Evolutionary conservation across 2,797 vertebrate species (phyloP), one percentile per base, ranked within the genome.

Genomic region (Coreius guichenoti): DNA sequence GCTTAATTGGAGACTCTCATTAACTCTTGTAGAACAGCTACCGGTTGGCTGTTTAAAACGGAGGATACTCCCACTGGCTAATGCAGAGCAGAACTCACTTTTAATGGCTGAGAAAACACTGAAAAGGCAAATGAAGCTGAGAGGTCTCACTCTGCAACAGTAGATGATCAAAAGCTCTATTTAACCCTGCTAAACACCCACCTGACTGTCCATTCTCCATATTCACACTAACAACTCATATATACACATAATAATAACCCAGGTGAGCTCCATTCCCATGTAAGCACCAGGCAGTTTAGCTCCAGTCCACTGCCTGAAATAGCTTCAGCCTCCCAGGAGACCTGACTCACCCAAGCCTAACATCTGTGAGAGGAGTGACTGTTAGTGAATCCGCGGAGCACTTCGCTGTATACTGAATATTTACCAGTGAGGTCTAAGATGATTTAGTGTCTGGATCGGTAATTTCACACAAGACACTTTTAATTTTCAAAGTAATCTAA

Each of bases 261-360:
- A 84, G 49, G 74, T 70, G 75, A 78, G 51, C 67, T 84, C 8
- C 33, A 70, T 77, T 77, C 65, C 72, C 36, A 65, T 83, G 45
- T 23, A 47, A 58, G 82, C 74, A 47, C 8, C 74, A 58, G 29
- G 54, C 76, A 70, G 76, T 85, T 80, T 72, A 72, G 49, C 65
- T 72, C 51, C 63, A 77, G 82, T 56, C 61, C 73, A 83, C 11
- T 70, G 76, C 75, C 75, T 85, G 67, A 85, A 80, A 85, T 85
- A 85, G 76, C 67, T 61, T 23, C 26, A 36, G 49, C 65, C 14
- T 63, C 83, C 43, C 65, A 19, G 61, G 51, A 85, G 76, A 43
- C 74, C 76, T 70, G 83, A 80, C 65, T 85, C 75, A 85, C 76
- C 83, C 51, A 29, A 79, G 67, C 67, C 75, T 33, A 79, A 69